Conservation (phyloP, 1,140 invertebrate species). For the Teleopsis dalmanni region DNA sequence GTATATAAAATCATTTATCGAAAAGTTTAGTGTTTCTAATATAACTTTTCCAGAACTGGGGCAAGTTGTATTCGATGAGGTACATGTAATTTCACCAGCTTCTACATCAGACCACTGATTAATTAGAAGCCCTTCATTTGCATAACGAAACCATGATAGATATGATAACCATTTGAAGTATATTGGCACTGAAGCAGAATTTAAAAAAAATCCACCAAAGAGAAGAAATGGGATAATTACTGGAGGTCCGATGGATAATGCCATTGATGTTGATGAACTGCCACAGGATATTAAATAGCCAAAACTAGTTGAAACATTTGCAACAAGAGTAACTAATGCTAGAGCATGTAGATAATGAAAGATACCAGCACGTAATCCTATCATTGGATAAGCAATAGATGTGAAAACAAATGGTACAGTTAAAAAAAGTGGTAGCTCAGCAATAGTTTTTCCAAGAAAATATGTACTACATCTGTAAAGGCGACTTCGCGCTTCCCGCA, state of each 20-base stretch:
- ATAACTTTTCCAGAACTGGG: constrained; percentile 67
- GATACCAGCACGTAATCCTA: constrained; percentile 67
- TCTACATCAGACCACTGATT: constrained; percentile 84
- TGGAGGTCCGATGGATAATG: constrained; percentile 80
- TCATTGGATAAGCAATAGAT: constrained; percentile 78
- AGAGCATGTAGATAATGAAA: constrained; percentile 68
- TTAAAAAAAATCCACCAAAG: constrained; percentile 94
- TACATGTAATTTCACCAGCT: constrained; percentile 57
- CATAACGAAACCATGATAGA: constrained; percentile 92
- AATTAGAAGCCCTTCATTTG: constrained; percentile 85
- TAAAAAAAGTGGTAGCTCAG: constrained; percentile 77
- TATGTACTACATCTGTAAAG: constrained; percentile 91
- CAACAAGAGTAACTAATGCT: constrained; percentile 70
- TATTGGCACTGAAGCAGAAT: constrained; percentile 76
- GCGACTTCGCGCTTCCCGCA: constrained; percentile 83
- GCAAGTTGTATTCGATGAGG: constrained; percentile 63
- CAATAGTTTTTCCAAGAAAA: constrained; percentile 84
- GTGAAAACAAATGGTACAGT: constrained; percentile 78
- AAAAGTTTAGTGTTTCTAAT: constrained; percentile 71
- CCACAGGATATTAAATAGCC: constrained; percentile 89
- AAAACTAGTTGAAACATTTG: constrained; percentile 86
- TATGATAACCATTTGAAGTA: constrained; percentile 90
- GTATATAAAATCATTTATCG: constrained; percentile 62
- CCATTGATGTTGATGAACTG: constrained; percentile 72
- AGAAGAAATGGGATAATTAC: constrained; percentile 87